Evolutionary conservation across 1,140 invertebrate species (phyloP), one percentile per base, ranked within the genome.

Genomic region (Lordiphosa collinella): DNA sequence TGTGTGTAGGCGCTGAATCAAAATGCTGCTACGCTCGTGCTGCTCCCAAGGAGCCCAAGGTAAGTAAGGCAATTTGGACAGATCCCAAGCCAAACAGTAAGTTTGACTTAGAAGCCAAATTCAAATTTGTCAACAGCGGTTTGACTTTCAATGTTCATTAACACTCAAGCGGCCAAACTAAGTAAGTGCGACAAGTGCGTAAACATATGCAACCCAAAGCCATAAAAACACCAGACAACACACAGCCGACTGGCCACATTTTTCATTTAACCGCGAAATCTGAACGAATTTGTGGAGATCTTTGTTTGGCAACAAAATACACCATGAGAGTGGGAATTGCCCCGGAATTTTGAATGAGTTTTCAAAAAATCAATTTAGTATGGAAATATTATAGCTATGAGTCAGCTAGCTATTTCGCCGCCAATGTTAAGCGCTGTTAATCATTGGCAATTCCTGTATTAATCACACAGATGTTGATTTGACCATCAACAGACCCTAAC

Each of bases 101-200:
- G 25, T 29, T 29, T 8, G 25, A 29, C 25, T 29, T 8, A 29
- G 25, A 18, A n/a, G 34, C 49, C 25, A 54, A 60, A 60, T 50
- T 62, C 44, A 22, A 22, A 22, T 22, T 22, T 22, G 18, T 48
- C 22, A 36, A 14, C 37, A 32, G 18, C 44, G 12, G 25, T n/a
- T 58, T 73, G 55, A 44, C 47, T 67, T 66, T 82, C 71, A 80
- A 80, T 80, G 71, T 71, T 80, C 71, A 75, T 80, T 80, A 67
- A 67, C 75, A 80, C 66, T 46, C 51, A 13, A 49, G 40, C 49
- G 13, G 18, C 18, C 18, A 6, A 61, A 58, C 54, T 8, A 38
- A 64, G 13, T n/a, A 41, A 48, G 50, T 57, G 63, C 49, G 49
- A 34, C 55, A 46, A 67, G 43, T 48, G 64, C 49, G 59, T 59